Evolutionary conservation across 2,888 invertebrate species (phyloP).

Genomic region (Gari tellinella): DNA sequence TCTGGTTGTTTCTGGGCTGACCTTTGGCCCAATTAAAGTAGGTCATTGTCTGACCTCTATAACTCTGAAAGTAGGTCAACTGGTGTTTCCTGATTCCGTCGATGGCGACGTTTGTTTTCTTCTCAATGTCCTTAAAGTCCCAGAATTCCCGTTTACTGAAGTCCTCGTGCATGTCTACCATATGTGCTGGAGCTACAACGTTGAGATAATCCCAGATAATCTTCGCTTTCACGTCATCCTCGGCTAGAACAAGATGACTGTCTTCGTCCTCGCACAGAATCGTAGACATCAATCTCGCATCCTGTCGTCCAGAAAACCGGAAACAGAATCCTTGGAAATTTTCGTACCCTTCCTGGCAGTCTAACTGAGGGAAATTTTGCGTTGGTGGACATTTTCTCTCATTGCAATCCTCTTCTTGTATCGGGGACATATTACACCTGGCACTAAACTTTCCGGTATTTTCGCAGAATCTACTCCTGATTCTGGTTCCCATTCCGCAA

Average conservation of each 20-base stretch:
- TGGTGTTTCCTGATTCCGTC: slow-evolving; percentile 41
- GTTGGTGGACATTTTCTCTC: slow-evolving; percentile 5
- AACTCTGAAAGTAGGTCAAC: slow-evolving; percentile 24
- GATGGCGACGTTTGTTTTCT: slow-evolving; percentile 44
- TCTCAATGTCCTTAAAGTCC: slow-evolving; percentile 40
- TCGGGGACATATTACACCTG: slow-evolving; percentile 33
- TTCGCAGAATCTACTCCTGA: slow-evolving; percentile 35
- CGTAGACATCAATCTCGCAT: slow-evolving; percentile 29
- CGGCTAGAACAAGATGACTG: slow-evolving; percentile 41
- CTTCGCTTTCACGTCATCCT: slow-evolving; percentile 29
- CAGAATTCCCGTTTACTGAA: slow-evolving; percentile 50
- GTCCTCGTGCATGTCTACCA: slow-evolving; percentile 46
- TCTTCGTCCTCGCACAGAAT: slow-evolving; percentile 47
- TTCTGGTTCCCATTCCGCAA: slow-evolving; percentile 43
- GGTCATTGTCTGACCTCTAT: slow-evolving; percentile 37
- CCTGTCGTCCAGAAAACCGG: slow-evolving; percentile 41
- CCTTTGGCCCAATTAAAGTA: slow-evolving; percentile 54
- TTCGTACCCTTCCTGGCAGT: slow-evolving; percentile 44
- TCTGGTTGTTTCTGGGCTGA: slow-evolving; percentile 43
- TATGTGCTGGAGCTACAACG: slow-evolving; percentile 25
- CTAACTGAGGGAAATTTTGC: background rate
- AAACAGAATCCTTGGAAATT: slow-evolving; percentile 48
- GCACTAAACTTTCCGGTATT: slow-evolving; percentile 36
- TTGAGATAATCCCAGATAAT: slow-evolving; percentile 35
- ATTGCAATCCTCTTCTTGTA: slow-evolving; percentile 27